phyloP scores from a whole-genome alignment of 1,140 invertebrate species.

The Heliconius himera region DNA sequence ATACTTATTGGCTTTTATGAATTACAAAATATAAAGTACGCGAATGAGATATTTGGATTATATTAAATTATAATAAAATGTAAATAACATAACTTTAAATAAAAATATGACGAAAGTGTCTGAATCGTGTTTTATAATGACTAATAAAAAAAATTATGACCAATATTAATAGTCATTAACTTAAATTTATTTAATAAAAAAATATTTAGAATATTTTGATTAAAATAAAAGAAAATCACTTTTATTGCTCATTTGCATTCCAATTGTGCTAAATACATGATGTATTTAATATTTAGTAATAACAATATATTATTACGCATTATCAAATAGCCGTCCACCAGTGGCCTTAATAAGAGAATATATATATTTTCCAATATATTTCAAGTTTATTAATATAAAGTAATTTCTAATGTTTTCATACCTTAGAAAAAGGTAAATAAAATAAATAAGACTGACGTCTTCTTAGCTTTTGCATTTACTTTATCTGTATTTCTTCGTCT shows the following conservation, averaged over 20 bases:
- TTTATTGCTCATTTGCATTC: not conserved
- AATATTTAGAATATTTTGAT: too few species aligned
- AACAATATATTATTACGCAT: not conserved
- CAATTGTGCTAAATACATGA: not conserved
- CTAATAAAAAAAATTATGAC: too few species aligned
- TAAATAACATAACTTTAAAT: too few species aligned
- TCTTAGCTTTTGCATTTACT: slow-evolving; percentile 22
- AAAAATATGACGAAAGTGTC: too few species aligned
- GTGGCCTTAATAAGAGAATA: slow-evolving; percentile 22
- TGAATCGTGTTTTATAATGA: too few species aligned
- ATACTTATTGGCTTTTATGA: too few species aligned
- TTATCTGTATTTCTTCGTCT: not conserved
- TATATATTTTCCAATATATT: not conserved
- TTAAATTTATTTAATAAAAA: too few species aligned
- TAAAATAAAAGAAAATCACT: too few species aligned
- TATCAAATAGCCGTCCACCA: slow-evolving; percentile 23
- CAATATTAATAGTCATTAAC: too few species aligned
- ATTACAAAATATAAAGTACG: too few species aligned
- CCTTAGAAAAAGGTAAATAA: slow-evolving; percentile 2
- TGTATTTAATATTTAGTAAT: not conserved
- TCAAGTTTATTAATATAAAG: not conserved
- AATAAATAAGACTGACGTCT: slow-evolving; percentile 6
- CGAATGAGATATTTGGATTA: too few species aligned
- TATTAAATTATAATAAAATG: too few species aligned
- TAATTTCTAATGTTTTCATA: not conserved